Base-by-base conservation (phyloP, 2,797 vertebrate genomes). In the Manis crassicaudata region DNA sequence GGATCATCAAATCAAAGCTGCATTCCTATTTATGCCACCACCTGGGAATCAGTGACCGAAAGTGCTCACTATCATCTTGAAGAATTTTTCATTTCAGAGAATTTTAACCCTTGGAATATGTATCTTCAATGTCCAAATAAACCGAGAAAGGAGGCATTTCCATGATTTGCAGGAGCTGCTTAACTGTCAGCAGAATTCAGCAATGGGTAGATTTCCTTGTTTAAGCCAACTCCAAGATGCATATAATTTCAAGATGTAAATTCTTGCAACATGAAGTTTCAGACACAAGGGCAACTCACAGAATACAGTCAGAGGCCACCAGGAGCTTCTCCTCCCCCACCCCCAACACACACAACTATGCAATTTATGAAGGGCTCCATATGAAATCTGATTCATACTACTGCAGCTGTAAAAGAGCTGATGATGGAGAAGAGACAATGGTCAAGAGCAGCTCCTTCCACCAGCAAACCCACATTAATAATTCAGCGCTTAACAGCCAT, bases 401-500 rank as follows among this genome's bases (percentile, higher is more conserved):
- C 56, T 62, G 82, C 21, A 13, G 76, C n/a, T 46, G 95, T 82
- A 84, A 98, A 96, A 93, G 62, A 93, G 87, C 90, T 96, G 86
- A 96, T 76, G 89, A 94, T 96, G 97, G 67, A 89, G 37, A 56
- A 98, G 20, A 97, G 79, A 35, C 7, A 1, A 60, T 2, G 29
- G 79, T 73, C 83, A 95, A 79, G 73, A 94, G 76, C 56, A 79
- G 86, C 68, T 81, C 92, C 82, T 93, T 96, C 90, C 84, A 87
- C 81, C 92, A 96, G 77, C 92, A 97, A 92, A 58, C 67, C 63
- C 72, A 86, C 96, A 97, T 98, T 92, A 97, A 98, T 98, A 98
- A 98, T 98, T 98, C 82, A 98, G 83, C 93, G 92, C 85, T 95
- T 97, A 97, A 95, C 92, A 93, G 96, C 83, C 92, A 95, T 18